A percentile compares a stretch with the other conserved stretches of the same genome.
phyloP scores from a whole-genome alignment of 1,140 invertebrate genomes.

The Fopius arisanus region DNA sequence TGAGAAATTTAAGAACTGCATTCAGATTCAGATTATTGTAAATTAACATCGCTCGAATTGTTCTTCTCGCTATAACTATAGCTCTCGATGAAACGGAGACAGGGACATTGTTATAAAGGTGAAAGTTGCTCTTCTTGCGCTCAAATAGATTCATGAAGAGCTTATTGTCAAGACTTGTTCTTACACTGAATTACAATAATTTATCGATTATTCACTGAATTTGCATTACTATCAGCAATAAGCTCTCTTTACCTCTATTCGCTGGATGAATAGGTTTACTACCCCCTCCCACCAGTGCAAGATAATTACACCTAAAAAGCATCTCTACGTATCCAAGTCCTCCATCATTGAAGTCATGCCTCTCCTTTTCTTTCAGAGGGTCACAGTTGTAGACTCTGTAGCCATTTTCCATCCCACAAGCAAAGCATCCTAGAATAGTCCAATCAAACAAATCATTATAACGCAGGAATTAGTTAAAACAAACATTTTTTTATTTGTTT shows the following conservation, averaged over 20 bases:
- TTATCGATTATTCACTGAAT: no score
- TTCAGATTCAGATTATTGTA: not conserved
- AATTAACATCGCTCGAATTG: constrained; percentile 21
- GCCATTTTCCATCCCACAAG: constrained; percentile 95
- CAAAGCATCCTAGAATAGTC: constrained; percentile 86
- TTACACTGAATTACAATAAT: no score
- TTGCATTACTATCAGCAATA: no score
- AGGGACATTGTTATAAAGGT: no score
- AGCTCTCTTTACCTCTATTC: constrained; percentile 79
- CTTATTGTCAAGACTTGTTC: no score
- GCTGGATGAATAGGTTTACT: constrained; percentile 89
- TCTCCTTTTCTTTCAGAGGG: constrained; percentile 95
- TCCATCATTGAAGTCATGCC: constrained; percentile 89
- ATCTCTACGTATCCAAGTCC: constrained; percentile 96
- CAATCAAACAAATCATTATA: not conserved
- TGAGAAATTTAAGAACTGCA: not conserved
- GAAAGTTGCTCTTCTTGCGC: no score
- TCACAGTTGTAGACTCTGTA: constrained; percentile 98
- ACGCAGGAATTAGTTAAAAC: not conserved
- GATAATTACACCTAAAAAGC: constrained; percentile 97
- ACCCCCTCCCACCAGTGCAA: constrained; percentile 95
- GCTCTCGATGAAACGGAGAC: no score
- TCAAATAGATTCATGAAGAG: no score
- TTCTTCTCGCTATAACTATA: no score
- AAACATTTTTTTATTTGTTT: no score